Evolutionary conservation across 2,113 vertebrate genomes (phyloP).

Genomic region (Burhinus bistriatus): DNA sequence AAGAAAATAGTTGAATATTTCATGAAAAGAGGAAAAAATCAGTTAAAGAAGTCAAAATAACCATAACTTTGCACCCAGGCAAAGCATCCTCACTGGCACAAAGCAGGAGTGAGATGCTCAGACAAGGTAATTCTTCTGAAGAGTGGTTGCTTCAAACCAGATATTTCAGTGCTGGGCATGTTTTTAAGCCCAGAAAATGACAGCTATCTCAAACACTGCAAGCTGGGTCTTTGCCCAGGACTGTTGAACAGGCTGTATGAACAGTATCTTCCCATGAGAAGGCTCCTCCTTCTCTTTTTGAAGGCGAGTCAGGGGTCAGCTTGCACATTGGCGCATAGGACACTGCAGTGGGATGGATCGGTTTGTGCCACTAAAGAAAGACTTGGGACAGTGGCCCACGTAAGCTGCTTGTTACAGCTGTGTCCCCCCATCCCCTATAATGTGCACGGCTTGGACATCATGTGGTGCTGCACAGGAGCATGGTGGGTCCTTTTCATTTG

Average conservation of each 20-base stretch:
- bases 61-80: not conserved
- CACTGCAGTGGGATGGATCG: not conserved
- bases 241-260: not conserved
- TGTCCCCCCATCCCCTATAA: too few species aligned
- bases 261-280: not conserved
- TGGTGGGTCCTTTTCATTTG: not conserved
- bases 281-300: not conserved
- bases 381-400: not conserved
- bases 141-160: not conserved
- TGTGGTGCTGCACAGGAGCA: not conserved
- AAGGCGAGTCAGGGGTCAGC: not conserved
- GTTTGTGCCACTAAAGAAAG: not conserved
- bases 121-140: not conserved
- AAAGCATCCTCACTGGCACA: not conserved
- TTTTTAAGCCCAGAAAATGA: conserved; percentile 25
- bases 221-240: not conserved
- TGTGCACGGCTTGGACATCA: not conserved
- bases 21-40: not conserved
- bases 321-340: not conserved
- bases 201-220: not conserved
- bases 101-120: not conserved
- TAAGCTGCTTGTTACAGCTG: not conserved
- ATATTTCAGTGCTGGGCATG: not conserved
- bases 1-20: not conserved
- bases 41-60: not conserved